Evolutionary conservation across 2,888 invertebrate genomes (phyloP), one percentile per base, ranked within the genome.

Genomic region (Agonopterix alstromeriana): DNA sequence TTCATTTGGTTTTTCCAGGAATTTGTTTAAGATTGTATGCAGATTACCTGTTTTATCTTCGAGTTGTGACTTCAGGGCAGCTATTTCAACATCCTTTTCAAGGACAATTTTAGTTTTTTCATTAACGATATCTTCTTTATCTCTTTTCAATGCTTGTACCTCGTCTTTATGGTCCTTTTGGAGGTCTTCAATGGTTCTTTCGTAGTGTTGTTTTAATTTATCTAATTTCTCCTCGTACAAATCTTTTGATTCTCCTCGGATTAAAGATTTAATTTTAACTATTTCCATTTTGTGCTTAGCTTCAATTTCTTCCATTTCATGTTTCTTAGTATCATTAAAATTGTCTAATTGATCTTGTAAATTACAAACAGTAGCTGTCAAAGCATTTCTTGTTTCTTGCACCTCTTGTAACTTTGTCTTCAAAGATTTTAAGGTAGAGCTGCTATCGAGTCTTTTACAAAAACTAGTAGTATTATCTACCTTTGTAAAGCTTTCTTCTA

Each of bases 301-400:
- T 52, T 71, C 60, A 9, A 84, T 55, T 52, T 79, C 75, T 47
- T 82, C 74, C 7, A 84, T 70, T 63, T 85, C 77, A 48, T 72
- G 68, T 42, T 53, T 70, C 54, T 82, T 82, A 2, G 70, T 54
- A 35, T 78, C 73, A 48, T 76, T 65, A 10, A 64, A 62, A 52
- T 72, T 63, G 48, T 77, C 70, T 10, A 83, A 49, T 46, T 73
- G 67, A 7, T 78, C 72, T 60, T 81, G 77, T 38, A 80, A 57
- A 9, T 53, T 51, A 43, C 59, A 61, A 45, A 82, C 67, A 43
- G 70, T 75, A 14, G 77, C 65, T 49, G 78, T 71, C 8, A 82
- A 56, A 35, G 41, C 50, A 50, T 76, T 73, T 63, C 73, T 69
- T 1, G 74, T 70, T 11, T 70, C 66, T 58, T 80, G 72, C 10